Conservation (phyloP, 2,797 vertebrate genomes). For the Xerus rutilus region DNA sequence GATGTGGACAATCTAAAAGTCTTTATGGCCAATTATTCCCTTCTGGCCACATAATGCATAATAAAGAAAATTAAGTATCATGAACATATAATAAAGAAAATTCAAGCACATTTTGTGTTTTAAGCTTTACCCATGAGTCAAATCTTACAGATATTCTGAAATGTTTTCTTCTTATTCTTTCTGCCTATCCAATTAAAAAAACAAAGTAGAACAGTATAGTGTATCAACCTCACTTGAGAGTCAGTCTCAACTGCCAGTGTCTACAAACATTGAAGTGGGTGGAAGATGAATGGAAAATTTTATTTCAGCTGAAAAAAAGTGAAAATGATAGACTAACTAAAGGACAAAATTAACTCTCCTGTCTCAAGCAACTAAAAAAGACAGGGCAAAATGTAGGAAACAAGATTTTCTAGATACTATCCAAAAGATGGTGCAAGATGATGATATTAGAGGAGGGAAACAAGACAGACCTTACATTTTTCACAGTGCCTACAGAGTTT, state of each 20-base stretch:
- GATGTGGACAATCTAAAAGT: constrained; percentile 27
- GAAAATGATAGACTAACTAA: neutral
- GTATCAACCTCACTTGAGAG: neutral
- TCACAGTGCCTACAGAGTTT: neutral
- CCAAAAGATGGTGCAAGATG: neutral
- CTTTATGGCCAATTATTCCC: neutral
- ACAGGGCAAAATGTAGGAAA: neutral
- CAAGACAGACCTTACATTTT: neutral
- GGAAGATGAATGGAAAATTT: neutral
- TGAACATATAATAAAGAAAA: constrained; percentile 32
- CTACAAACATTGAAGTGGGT: constrained; percentile 8
- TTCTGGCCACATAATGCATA: neutral
- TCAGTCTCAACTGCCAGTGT: constrained; percentile 18
- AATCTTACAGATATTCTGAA: constrained; percentile 1
- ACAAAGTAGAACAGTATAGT: neutral
- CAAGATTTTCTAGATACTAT: neutral
- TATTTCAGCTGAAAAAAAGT: neutral
- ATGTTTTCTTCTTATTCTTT: constrained; percentile 35
- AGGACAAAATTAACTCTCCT: neutral
- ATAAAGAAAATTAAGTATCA: constrained; percentile 17
- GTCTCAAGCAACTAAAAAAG: neutral
- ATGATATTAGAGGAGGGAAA: neutral
- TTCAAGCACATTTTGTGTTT: neutral
- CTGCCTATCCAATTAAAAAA: neutral
- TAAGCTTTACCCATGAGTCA: constrained; percentile 51